Evolutionary conservation across 2,113 vertebrate species (phyloP).

Genomic region (Phaethornis superciliosus): DNA sequence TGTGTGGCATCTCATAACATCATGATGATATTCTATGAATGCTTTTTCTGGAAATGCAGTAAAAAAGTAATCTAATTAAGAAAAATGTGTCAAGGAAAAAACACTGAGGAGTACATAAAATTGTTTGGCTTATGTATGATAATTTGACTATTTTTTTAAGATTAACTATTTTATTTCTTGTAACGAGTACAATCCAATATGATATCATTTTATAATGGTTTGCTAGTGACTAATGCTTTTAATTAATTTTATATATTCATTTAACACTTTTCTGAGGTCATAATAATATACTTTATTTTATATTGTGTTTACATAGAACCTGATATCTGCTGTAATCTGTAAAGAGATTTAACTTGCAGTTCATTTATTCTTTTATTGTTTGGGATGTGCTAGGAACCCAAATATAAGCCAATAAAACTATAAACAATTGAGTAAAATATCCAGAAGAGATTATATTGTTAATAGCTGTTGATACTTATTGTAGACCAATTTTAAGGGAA

Average conservation of each 20-base stretch:
- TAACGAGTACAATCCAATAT: background rate
- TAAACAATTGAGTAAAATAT: background rate
- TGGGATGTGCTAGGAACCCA: background rate
- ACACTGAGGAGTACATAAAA: background rate
- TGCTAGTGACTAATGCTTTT: background rate
- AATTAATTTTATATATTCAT: background rate
- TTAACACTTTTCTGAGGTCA: background rate
- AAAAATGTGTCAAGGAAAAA: background rate
- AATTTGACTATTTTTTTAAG: background rate
- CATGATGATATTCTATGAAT: background rate
- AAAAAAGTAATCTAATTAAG: background rate
- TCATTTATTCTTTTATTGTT: background rate
- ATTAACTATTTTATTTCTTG: background rate
- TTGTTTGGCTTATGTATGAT: background rate
- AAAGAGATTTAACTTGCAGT: background rate
- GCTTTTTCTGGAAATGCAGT: background rate
- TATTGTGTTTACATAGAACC: background rate
- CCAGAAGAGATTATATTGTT: background rate
- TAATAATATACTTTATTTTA: background rate
- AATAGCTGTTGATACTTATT: background rate
- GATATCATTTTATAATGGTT: background rate
- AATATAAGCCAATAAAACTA: background rate
- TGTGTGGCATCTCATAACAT: conserved; percentile 4
- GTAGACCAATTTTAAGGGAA: background rate
- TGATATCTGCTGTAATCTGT: background rate